These are phyloP conservation scores for Anguilla anguilla DNA, from an alignment of 2,797 vertebrate genomes.

Conservation along the genomic window DNA sequence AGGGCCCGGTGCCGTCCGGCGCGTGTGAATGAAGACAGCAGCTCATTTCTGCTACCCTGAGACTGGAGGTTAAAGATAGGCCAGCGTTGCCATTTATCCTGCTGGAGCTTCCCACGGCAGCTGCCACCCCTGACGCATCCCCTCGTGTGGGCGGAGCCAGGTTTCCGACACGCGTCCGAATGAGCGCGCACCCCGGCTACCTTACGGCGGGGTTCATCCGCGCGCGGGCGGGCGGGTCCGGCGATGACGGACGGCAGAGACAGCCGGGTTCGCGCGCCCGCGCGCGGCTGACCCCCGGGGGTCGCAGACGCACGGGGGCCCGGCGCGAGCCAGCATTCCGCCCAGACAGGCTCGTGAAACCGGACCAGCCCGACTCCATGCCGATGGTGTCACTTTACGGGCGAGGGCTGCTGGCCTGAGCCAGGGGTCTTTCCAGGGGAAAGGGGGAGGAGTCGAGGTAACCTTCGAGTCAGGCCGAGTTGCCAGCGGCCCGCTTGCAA, in stretches of 20 bases:
- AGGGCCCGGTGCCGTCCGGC: slow-evolving; percentile 29
- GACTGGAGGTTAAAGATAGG: slow-evolving; percentile 55
- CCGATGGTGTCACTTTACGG: slow-evolving; percentile 56
- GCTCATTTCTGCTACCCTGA: slow-evolving; percentile 61
- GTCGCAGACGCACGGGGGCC: slow-evolving; percentile 40
- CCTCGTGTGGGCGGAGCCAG: slow-evolving; percentile 52
- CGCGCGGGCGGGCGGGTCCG: slow-evolving; percentile 56
- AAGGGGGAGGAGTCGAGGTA: slow-evolving; percentile 43
- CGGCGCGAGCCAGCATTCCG: slow-evolving; percentile 48
- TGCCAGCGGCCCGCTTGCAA: slow-evolving; percentile 44
- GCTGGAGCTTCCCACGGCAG: slow-evolving; percentile 67
- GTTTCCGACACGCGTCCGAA: slow-evolving; percentile 62
- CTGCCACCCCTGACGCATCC: slow-evolving; percentile 66
- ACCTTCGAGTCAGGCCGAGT: slow-evolving; percentile 20
- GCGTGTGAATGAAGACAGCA: slow-evolving; percentile 15
- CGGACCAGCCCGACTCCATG: slow-evolving; percentile 38
- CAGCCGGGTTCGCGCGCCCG: slow-evolving; percentile 57
- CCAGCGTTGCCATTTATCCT: slow-evolving; percentile 69
- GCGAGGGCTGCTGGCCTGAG: slow-evolving; percentile 32
- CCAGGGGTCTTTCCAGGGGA: slow-evolving; percentile 27
- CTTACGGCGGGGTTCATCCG: slow-evolving; percentile 61
- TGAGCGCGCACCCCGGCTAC: slow-evolving; percentile 60
- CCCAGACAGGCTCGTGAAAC: slow-evolving; percentile 62
- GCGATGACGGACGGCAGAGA: slow-evolving; percentile 65
- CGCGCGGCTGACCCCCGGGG: slow-evolving; percentile 59